These are phyloP conservation scores for Verasper variegatus DNA, from an alignment of 2,113 vertebrate genomes.

Conservation along the genomic window DNA sequence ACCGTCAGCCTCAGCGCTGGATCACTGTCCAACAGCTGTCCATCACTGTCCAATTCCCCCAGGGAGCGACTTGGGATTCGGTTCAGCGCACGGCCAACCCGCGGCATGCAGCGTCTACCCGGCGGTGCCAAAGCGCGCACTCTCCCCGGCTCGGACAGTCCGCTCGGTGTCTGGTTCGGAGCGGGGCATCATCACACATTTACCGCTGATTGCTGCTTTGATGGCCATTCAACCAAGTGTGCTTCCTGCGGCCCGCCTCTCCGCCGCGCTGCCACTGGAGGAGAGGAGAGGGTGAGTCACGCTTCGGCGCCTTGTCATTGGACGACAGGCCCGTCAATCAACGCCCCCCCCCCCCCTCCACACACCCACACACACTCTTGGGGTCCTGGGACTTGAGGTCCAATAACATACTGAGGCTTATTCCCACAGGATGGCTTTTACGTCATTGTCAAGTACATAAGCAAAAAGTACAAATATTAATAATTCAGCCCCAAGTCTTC, in stretches of 20 bases:
- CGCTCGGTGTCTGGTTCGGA: constrained; percentile 33
- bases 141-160: constrained; percentile 16
- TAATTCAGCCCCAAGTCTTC: no score
- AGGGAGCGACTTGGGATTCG: neutral
- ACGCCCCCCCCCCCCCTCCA: neutral
- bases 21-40: constrained; percentile 65
- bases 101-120: neutral
- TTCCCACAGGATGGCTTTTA: no score
- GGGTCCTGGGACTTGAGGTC: neutral
- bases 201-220: constrained; percentile 69
- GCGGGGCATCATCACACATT: constrained; percentile 69
- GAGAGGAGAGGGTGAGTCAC: constrained; percentile 68
- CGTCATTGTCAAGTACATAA: no score
- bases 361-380: constrained; percentile 2
- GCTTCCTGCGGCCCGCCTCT: constrained; percentile 80
- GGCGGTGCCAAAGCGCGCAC: constrained; percentile 19
- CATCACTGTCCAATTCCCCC: constrained; percentile 47
- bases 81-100: neutral
- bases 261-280: constrained; percentile 77
- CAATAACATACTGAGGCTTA: neutral
- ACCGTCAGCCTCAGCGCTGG: constrained; percentile 18
- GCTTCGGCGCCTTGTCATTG: constrained; percentile 76
- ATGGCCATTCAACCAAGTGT: constrained; percentile 84
- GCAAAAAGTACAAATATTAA: no score
- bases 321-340: constrained; percentile 60